These are phyloP conservation scores for Scaptodrosophila lebanonensis DNA, from an alignment of 1,140 invertebrate species.

Conservation along the genomic window DNA sequence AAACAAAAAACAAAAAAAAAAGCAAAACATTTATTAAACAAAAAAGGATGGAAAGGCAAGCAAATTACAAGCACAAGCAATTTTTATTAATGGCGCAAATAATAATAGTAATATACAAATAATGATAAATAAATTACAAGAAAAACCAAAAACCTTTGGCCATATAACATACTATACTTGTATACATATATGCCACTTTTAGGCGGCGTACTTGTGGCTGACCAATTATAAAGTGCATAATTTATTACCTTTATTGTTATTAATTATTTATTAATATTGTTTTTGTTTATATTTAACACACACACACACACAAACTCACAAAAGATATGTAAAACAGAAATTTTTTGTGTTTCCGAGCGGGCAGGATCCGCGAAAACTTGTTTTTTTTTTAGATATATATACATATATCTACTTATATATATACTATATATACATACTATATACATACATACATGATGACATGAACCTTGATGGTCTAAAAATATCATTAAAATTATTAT, in stretches of 20 bases:
- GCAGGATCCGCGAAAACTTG: constrained; percentile 60
- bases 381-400: constrained; percentile 23
- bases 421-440: neutral
- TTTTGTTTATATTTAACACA: constrained; percentile 26
- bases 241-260: constrained; percentile 71
- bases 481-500: constrained; percentile 68
- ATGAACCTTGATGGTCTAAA: constrained; percentile 76
- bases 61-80: constrained; percentile 7
- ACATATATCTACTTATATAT: constrained; percentile 22
- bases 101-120: no score
- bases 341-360: constrained; percentile 61
- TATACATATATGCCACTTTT: no score
- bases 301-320: constrained; percentile 11
- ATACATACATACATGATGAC: constrained; percentile 29
- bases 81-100: no score
- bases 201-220: constrained; percentile 61
- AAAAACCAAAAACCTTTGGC: no score
- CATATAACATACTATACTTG: no score
- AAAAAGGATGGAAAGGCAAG: no score
- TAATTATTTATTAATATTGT: constrained; percentile 65
- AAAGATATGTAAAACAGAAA: constrained; percentile 19
- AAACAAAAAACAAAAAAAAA: constrained; percentile 6
- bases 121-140: no score
- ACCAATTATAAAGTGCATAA: constrained; percentile 64
- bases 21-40: constrained; percentile 5